Percentiles rank a stretch among this genome's conserved stretches.
phyloP scores from a whole-genome alignment of 2,797 vertebrate genomes.

The Aldrovandia affinis region DNA sequence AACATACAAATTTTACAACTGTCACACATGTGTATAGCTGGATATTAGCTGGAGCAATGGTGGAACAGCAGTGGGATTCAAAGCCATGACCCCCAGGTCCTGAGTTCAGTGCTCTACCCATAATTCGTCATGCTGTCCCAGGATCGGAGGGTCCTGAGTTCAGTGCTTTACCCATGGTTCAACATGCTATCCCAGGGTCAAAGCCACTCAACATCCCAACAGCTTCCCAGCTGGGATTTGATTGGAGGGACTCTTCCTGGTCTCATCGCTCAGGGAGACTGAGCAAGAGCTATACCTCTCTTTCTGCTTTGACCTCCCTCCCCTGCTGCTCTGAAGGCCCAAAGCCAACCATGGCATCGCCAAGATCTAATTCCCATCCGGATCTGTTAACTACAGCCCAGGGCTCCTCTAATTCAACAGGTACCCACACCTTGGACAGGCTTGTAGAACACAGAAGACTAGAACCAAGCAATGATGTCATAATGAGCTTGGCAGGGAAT shows the following conservation, averaged over 20 bases:
- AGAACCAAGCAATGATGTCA: neutral
- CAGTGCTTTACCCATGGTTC: neutral
- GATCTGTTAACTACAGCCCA: slow-evolving; percentile 19
- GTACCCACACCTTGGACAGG: slow-evolving; percentile 10
- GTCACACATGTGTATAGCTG: neutral
- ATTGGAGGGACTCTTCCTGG: neutral
- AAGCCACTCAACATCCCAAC: neutral
- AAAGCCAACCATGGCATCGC: slow-evolving; percentile 1
- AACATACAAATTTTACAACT: no score
- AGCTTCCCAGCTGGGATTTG: neutral
- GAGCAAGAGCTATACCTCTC: neutral
- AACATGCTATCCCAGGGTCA: neutral
- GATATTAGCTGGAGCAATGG: neutral
- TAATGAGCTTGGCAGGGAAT: neutral
- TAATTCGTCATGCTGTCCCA: neutral
- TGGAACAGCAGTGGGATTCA: neutral
- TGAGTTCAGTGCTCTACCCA: neutral
- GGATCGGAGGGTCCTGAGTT: neutral
- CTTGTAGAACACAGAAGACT: neutral
- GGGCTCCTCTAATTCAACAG: slow-evolving; percentile 25
- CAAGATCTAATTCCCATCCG: slow-evolving; percentile 7
- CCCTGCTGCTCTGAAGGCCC: neutral
- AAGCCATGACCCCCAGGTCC: neutral
- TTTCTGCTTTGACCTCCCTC: neutral
- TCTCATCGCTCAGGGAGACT: neutral